phyloP scores from a whole-genome alignment of 2,888 invertebrate species.

The Rhimphoctona megacephalus region DNA sequence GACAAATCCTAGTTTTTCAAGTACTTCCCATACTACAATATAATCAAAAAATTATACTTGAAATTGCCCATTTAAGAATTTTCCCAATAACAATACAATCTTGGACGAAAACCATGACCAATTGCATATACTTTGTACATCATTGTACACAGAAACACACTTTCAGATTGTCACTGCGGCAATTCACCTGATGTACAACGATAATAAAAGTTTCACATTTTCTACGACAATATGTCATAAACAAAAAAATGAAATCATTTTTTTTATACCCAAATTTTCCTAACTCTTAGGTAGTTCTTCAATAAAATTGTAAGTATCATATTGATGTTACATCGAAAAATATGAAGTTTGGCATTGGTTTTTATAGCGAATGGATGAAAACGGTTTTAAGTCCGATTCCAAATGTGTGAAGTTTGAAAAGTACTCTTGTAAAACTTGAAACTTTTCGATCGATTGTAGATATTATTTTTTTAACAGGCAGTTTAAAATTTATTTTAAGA shows the following conservation, averaged over 20 bases:
- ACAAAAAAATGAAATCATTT: not conserved
- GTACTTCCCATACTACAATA: not conserved
- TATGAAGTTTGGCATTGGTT: not conserved
- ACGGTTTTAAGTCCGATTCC: not conserved
- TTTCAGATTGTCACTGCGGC: not conserved
- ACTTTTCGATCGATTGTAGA: not conserved
- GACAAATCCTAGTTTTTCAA: not conserved
- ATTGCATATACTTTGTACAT: not conserved
- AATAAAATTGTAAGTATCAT: not conserved
- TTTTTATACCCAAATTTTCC: not conserved
- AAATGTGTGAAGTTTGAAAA: not conserved
- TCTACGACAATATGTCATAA: not conserved
- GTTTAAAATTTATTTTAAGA: not conserved
- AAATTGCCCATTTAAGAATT: not conserved
- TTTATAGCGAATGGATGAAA: not conserved
- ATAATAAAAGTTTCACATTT: not conserved
- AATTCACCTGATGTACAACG: not conserved
- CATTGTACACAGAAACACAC: not conserved
- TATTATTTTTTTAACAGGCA: not conserved
- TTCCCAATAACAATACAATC: not conserved
- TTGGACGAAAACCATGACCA: not conserved
- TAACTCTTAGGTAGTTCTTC: not conserved
- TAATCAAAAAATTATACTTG: not conserved
- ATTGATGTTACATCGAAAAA: not conserved
- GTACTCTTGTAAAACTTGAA: not conserved